Base-by-base conservation (phyloP, 2,888 invertebrate genomes). In the Scaptomyza cyrtandrae region DNA sequence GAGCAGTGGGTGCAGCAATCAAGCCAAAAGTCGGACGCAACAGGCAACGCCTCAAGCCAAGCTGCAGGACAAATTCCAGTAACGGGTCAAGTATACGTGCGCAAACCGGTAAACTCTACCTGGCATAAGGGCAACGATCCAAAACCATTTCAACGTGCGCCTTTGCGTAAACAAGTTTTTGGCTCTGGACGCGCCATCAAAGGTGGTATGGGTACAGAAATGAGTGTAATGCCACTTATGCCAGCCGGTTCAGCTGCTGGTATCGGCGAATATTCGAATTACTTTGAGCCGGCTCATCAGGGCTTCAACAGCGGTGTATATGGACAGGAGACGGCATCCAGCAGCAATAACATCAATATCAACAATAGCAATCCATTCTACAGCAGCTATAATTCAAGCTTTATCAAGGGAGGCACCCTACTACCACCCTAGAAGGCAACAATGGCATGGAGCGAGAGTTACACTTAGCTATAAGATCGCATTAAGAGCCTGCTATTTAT, bases 1-100 rank as follows among this genome's bases (percentile, higher is more conserved):
- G 87, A 87, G 57, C 88, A 88, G 10, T 88, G 87, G 88, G 88
- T 86, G 24, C 85, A 76, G 41, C 85, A 88, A 39, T 64, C 54
- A 6, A 62, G 71, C 27, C 65, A 57, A 14, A 63, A 63, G 9
- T 4, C 44, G 0, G 41, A 49, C n/a, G 48, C 35, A 0, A 0
- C 37, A 0, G 37, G 16, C 13, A 24, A 16, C n/a, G 13, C 19
- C 19, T 10, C 16, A 44, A 4, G 27, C 6, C 35, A 44, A 14
- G 11, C 37, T 2, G 0, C 11, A 1, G 52, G 37, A 10, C 14
- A 14, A 39, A 39, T 27, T 39, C 29, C 16, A 19, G 31, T 1
- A 59, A 75, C 37, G 31, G 76, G 81, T 0, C 84, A 86, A 31
- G 69, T 86, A 0, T 86, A 53, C 41, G 79, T 88, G 1, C 78